These are phyloP conservation scores for Clunio marinus DNA, from an alignment of 2,888 invertebrate species.

Conservation along the genomic window DNA sequence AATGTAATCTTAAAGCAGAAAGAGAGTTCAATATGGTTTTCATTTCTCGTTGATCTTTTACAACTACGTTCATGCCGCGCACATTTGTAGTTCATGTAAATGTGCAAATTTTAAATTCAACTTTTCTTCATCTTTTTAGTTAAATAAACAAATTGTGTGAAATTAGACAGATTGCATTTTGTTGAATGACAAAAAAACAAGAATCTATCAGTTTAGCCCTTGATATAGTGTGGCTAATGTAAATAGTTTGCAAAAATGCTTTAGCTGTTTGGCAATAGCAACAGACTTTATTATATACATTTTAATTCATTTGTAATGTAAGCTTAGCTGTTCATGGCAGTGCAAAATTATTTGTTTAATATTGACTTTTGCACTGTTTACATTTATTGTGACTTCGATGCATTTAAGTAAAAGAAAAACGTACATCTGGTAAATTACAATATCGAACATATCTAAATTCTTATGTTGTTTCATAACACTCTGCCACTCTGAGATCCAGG, in stretches of 20 bases:
- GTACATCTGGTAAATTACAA: conserved; percentile 8
- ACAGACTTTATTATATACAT: conserved; percentile 18
- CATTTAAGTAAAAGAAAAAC: neutral
- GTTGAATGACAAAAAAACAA: neutral
- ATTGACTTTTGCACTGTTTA: conserved; percentile 15
- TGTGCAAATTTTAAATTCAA: conserved; percentile 36
- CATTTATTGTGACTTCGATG: neutral
- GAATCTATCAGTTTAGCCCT: neutral
- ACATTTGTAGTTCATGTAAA: conserved; percentile 14
- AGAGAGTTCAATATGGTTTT: no score
- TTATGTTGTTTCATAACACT: no score
- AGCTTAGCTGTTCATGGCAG: neutral
- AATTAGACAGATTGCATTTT: neutral
- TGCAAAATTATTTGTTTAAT: neutral
- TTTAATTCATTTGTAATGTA: conserved; percentile 33
- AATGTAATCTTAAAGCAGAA: no score
- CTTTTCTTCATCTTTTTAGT: conserved; percentile 27
- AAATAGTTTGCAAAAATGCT: neutral
- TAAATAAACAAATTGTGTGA: conserved; percentile 38
- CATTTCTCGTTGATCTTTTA: no score
- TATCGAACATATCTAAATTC: no score
- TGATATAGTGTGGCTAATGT: conserved; percentile 13
- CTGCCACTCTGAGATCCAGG: no score
- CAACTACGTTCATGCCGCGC: no score
- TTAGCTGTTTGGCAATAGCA: neutral